Conservation (phyloP, 1,140 invertebrate species). For the Uloborus diversus region DNA sequence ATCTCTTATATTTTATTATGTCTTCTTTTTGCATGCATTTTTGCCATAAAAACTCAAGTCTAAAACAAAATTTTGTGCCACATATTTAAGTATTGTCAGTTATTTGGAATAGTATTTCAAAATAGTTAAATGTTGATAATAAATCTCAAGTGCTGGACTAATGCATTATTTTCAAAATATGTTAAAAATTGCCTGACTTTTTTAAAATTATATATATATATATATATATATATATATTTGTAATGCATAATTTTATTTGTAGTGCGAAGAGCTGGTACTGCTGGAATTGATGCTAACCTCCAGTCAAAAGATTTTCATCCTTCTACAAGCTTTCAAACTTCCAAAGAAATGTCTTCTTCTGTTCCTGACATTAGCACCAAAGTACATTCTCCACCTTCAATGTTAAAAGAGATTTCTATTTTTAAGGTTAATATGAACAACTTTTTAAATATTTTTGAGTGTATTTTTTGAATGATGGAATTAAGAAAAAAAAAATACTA, state of each 20-base stretch:
- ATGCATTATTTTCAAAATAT: too few relatives aligned
- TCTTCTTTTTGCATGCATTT: too few relatives aligned
- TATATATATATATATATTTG: too few relatives aligned
- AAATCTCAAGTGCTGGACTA: too few relatives aligned
- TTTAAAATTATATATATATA: background rate
- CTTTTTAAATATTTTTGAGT: background rate
- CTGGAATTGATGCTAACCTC: background rate
- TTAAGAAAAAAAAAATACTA: too few relatives aligned
- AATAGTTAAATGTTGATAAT: too few relatives aligned
- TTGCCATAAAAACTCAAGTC: too few relatives aligned
- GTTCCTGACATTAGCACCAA: conserved; percentile 55
- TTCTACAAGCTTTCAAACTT: conserved; percentile 9
- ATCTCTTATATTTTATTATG: too few relatives aligned
- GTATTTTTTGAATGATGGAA: background rate
- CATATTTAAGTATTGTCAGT: too few relatives aligned
- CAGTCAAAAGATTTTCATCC: conserved; percentile 6
- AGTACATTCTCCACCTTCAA: conserved; percentile 24
- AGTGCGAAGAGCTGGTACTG: conserved; percentile 35
- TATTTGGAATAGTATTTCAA: too few relatives aligned
- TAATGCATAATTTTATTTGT: background rate
- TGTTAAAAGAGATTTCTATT: conserved; percentile 13
- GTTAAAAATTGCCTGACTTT: background rate
- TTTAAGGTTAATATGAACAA: conserved; percentile 31
- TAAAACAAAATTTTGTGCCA: too few relatives aligned
- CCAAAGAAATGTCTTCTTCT: conserved; percentile 56